Percentiles rank a stretch among this genome's conserved stretches.
Conservation (phyloP, 2,113 vertebrate species). For the Epinephelus fuscoguttatus region DNA sequence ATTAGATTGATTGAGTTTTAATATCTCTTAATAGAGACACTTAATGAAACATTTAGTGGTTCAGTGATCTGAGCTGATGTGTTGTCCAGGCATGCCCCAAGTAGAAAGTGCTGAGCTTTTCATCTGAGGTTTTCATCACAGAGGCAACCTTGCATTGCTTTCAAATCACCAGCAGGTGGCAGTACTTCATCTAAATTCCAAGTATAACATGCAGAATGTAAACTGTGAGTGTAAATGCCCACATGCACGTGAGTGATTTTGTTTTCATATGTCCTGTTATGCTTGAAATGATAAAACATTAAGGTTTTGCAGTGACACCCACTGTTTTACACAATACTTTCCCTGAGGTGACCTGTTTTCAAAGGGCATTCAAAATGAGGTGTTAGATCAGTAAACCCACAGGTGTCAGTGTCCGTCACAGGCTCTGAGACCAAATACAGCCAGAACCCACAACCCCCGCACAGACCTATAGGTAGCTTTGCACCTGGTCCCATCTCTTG, state of each 20-base stretch:
- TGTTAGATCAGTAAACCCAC: slow-evolving; percentile 60
- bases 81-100: background rate
- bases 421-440: slow-evolving; percentile 72
- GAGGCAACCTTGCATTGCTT: slow-evolving; percentile 3
- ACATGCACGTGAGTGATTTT: background rate
- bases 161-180: slow-evolving; percentile 69
- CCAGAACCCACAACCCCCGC: slow-evolving; percentile 33
- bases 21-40: background rate
- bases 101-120: background rate
- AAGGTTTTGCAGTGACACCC: background rate
- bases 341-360: slow-evolving; percentile 3
- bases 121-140: background rate
- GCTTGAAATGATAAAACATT: background rate
- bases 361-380: slow-evolving; percentile 54
- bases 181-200: background rate
- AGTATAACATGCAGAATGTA: background rate
- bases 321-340: background rate
- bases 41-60: background rate
- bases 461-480: slow-evolving; percentile 62
- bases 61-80: background rate
- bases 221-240: background rate
- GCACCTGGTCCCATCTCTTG: slow-evolving; percentile 64
- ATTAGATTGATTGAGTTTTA: background rate
- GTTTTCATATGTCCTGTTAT: background rate
- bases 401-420: slow-evolving; percentile 79